Conservation (phyloP, 2,113 vertebrate genomes). For the Nesospiza acunhae region DNA sequence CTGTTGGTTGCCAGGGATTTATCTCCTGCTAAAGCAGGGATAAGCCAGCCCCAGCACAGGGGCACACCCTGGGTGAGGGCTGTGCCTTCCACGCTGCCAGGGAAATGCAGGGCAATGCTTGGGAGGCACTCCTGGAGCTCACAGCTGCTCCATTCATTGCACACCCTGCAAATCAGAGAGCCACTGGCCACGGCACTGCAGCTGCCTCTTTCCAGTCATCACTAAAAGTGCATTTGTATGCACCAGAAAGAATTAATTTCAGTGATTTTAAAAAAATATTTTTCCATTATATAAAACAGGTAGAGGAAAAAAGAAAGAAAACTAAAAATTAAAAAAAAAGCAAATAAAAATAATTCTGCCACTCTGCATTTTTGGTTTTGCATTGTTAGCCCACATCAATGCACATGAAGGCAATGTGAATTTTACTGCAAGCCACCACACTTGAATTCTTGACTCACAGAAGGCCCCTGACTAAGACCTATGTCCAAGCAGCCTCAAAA, state of each 20-base stretch:
- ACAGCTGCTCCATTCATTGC: background rate
- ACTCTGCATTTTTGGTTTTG: background rate
- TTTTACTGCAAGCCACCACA: background rate
- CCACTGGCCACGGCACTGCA: background rate
- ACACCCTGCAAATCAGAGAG: background rate
- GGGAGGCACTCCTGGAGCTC: background rate
- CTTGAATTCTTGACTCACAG: background rate
- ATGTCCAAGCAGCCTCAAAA: background rate
- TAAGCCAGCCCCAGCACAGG: background rate
- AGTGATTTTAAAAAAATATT: background rate
- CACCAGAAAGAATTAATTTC: background rate
- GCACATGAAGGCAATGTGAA: background rate
- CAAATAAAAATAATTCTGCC: background rate
- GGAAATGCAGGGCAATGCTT: background rate
- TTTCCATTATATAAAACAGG: background rate
- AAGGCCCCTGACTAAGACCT: background rate
- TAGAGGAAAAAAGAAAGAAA: background rate
- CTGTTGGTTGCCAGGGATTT: background rate
- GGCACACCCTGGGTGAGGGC: background rate
- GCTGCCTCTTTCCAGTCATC: background rate
- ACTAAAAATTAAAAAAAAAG: background rate
- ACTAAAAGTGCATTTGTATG: background rate
- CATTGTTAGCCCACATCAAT: background rate
- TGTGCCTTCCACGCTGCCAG: background rate
- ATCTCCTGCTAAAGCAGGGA: background rate